phyloP scores from a whole-genome alignment of 1,140 invertebrate genomes.

The Hylaeus volcanicus region DNA sequence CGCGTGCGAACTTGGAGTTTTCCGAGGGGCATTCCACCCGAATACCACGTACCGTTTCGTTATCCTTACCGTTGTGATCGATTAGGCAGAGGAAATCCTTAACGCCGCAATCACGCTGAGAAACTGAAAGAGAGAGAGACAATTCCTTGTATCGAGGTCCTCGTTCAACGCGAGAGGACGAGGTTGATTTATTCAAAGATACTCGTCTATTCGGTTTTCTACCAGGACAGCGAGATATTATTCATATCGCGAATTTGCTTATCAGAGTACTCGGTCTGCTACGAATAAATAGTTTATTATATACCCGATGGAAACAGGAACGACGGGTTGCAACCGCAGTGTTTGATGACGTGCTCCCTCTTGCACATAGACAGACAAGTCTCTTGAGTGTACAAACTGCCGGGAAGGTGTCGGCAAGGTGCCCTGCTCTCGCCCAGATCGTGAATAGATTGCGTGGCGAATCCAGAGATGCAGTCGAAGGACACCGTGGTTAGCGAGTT shows the following conservation, averaged over 20 bases:
- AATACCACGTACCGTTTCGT: background rate
- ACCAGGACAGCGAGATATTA: no score
- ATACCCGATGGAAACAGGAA: slow-evolving; percentile 45
- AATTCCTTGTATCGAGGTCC: no score
- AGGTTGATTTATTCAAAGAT: no score
- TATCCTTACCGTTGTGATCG: slow-evolving; percentile 37
- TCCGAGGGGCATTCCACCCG: no score
- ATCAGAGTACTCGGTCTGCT: no score
- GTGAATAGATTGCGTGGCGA: slow-evolving; percentile 38
- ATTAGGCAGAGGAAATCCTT: slow-evolving; percentile 41
- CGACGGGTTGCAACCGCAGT: slow-evolving; percentile 45
- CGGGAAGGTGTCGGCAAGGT: slow-evolving; percentile 34
- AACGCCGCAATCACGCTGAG: slow-evolving; percentile 36
- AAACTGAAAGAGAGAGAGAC: background rate
- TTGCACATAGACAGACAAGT: slow-evolving; percentile 48
- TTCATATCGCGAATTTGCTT: no score
- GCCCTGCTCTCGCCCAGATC: slow-evolving; percentile 26
- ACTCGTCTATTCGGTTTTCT: no score
- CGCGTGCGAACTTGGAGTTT: no score
- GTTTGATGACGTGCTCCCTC: slow-evolving; percentile 22
- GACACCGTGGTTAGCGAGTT: slow-evolving; percentile 24
- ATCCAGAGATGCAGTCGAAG: slow-evolving; percentile 38
- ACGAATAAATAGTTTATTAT: no score
- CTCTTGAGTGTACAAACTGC: slow-evolving; percentile 32
- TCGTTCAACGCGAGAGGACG: no score